Evolutionary conservation across 2,113 vertebrate genomes (phyloP), one percentile per base, ranked within the genome.

Genomic region (Hylia prasina): DNA sequence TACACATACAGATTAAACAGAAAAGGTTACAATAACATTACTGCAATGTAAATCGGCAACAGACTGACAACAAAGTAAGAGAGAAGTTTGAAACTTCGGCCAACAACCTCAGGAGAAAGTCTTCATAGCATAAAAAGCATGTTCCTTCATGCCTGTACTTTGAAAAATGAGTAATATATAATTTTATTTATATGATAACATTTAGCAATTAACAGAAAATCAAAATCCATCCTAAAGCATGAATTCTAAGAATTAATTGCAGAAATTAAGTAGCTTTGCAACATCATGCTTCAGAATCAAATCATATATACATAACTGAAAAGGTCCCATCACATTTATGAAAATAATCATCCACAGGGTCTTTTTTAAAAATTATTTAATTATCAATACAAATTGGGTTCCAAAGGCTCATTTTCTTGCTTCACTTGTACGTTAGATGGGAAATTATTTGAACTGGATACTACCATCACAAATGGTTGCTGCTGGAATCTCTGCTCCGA

Each of bases 401-500:
- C 97, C 90, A 97, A 95, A 3, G 96, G 97, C 94, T 98, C 98
- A 10, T 95, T 97, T 88, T 98, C 98, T 92, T 97, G 96, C 80
- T 98, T 98, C 58, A 97, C 51, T 94, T 98, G 95, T 47, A 98
- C 58, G 15, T 96, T 93, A 78, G 98, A 84, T 65, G 98, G 57
- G 82, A 98, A 97, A 61, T 96, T 97, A 79, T 97, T 98, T 0
- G 98, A 77, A 96, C 57, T 95, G 80, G 98, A 97, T n/a, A 98
- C 96, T 48, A 99, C 97, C 96, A 98, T 98, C 57, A 99, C 97
- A 31, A 98, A 98, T 4, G 98, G 97, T 8, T 98, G 98, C 77
- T 98, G 95, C 70, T 98, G 98, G 82, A 97, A 95, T 39, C 95
- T 92, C 71, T 97, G 93, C 82, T 98, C 98, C 0, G 89, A 73